phyloP scores from a whole-genome alignment of 2,113 vertebrate genomes.

The Oreotrochilus melanogaster region DNA sequence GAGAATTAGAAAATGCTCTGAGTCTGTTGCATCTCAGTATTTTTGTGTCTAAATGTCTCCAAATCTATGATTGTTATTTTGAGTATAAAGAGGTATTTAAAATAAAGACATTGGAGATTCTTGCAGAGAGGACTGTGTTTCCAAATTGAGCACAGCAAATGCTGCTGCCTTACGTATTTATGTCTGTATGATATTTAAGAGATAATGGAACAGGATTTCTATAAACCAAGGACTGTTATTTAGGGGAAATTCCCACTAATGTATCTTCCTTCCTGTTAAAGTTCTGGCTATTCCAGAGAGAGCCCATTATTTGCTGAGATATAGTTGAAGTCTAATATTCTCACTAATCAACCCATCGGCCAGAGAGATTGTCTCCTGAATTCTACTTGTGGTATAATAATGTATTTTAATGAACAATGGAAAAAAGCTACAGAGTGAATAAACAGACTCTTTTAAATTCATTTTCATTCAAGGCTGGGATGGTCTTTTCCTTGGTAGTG shows the following conservation, averaged over 20 bases:
- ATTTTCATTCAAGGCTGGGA: background rate
- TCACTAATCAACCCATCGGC: constrained; percentile 5
- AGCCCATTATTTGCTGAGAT: constrained; percentile 51
- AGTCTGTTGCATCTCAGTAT: background rate
- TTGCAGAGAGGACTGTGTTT: constrained; percentile 20
- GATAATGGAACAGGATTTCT: constrained; percentile 68
- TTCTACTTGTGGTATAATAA: constrained; percentile 62
- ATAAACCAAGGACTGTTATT: constrained; percentile 70
- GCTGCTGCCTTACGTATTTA: background rate
- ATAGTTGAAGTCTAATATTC: constrained; percentile 58
- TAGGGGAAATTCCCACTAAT: constrained; percentile 79
- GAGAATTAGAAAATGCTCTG: background rate
- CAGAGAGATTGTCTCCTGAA: constrained; percentile 19
- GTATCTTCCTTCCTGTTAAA: constrained; percentile 79
- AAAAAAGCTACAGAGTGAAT: constrained; percentile 62
- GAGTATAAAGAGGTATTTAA: background rate
- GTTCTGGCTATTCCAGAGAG: constrained; percentile 66
- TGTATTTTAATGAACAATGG: constrained; percentile 52
- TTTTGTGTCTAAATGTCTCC: background rate
- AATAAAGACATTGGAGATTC: background rate
- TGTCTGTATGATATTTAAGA: constrained; percentile 39
- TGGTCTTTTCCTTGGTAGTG: background rate
- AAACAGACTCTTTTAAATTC: constrained; percentile 55
- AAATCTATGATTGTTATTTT: background rate
- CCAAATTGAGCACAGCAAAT: constrained; percentile 34